These are phyloP conservation scores for Patiria miniata DNA, from an alignment of 35 echinoderm and acorn worm species.

Conservation along the genomic window DNA sequence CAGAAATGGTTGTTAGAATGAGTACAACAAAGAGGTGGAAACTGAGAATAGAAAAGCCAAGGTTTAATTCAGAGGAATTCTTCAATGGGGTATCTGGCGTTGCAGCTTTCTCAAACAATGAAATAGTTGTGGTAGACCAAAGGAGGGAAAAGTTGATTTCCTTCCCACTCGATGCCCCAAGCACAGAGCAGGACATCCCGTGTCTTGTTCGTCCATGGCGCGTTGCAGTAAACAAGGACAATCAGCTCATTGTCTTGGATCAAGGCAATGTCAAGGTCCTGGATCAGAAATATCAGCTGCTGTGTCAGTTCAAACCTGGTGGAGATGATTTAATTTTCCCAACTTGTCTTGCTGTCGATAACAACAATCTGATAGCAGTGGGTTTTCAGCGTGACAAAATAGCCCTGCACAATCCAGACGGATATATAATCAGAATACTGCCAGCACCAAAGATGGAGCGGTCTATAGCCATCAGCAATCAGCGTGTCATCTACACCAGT, in stretches of 20 bases:
- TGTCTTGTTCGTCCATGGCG: background rate
- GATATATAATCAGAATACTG: conserved; percentile 21
- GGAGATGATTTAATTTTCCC: background rate
- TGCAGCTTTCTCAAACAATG: background rate
- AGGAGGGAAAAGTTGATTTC: background rate
- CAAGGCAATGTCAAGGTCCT: background rate
- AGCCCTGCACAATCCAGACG: background rate
- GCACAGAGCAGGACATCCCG: background rate
- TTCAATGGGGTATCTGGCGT: background rate
- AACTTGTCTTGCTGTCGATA: conserved; percentile 14
- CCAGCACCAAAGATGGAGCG: background rate
- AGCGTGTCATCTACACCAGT: background rate
- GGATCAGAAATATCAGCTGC: conserved; percentile 7
- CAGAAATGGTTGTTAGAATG: too few species aligned
- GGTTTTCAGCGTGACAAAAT: conserved; percentile 3
- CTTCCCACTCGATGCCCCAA: background rate
- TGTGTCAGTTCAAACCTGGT: conserved; percentile 8
- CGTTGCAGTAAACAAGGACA: background rate
- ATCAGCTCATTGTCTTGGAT: background rate
- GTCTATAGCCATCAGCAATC: background rate
- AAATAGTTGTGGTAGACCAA: background rate
- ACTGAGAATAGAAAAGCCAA: background rate
- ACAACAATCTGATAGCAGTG: too few species aligned
- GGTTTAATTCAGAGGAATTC: background rate
- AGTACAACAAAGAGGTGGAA: background rate